Percentiles rank a stretch among this genome's conserved stretches.
These are phyloP conservation scores for Rhogogaster chlorosoma DNA, from an alignment of 2,888 invertebrate genomes.

Conservation along the genomic window DNA sequence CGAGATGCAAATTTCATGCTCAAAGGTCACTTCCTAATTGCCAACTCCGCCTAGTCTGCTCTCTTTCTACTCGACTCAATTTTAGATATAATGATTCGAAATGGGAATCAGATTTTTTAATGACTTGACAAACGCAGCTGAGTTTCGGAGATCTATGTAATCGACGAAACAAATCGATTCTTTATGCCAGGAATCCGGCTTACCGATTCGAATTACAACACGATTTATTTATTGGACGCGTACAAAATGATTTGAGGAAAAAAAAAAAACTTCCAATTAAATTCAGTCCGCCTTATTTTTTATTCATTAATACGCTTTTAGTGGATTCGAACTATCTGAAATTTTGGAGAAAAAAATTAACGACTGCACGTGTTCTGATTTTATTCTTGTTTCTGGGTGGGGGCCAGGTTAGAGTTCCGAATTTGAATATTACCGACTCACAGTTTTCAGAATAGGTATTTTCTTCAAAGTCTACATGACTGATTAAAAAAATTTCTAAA, in stretches of 20 bases:
- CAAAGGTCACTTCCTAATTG: background rate
- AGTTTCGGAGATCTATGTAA: background rate
- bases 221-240: background rate
- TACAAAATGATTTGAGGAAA: background rate
- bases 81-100: background rate
- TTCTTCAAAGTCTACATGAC: no score
- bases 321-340: background rate
- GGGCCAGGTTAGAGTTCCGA: no score
- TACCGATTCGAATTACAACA: background rate
- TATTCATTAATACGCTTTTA: background rate
- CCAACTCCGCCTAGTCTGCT: background rate
- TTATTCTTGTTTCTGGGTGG: no score
- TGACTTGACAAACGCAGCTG: background rate
- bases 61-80: background rate
- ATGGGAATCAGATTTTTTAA: background rate
- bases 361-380: no score
- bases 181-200: background rate
- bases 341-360: background rate
- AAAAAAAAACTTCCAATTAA: background rate
- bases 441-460: no score
- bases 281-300: no score
- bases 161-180: background rate
- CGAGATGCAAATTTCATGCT: background rate
- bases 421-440: no score
- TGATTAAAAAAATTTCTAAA: no score